Conservation (phyloP, 2,888 invertebrate species). For the Habroteleia sp. region DNA sequence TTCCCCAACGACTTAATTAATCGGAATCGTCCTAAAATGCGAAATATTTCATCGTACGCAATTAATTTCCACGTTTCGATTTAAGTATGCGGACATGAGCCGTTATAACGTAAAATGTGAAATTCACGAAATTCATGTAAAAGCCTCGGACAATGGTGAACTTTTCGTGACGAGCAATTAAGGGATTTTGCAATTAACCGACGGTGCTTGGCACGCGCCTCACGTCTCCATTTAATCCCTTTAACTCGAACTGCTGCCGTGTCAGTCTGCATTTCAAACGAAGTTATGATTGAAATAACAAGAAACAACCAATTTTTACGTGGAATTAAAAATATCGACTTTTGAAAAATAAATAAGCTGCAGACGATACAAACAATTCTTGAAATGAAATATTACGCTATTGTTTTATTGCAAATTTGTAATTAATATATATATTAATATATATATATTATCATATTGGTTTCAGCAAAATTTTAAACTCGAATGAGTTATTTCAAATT, state of each 20-base stretch:
- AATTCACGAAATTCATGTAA: constrained; percentile 49
- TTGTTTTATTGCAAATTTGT: too few relatives aligned
- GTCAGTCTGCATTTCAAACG: constrained; percentile 80
- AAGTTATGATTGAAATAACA: constrained; percentile 72
- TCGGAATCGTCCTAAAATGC: constrained; percentile 35
- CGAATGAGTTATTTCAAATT: too few relatives aligned
- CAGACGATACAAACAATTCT: too few relatives aligned
- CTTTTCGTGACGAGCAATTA: constrained; percentile 74
- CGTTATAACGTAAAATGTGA: constrained; percentile 44
- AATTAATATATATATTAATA: too few relatives aligned
- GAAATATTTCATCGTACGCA: constrained; percentile 40
- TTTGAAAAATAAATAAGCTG: too few relatives aligned
- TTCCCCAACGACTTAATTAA: constrained; percentile 44
- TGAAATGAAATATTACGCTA: too few relatives aligned
- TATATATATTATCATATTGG: too few relatives aligned
- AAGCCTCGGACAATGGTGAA: constrained; percentile 51
- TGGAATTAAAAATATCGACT: too few relatives aligned
- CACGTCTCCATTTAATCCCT: constrained; percentile 79
- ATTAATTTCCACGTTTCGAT: constrained; percentile 55
- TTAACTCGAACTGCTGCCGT: constrained; percentile 74
- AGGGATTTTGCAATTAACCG: constrained; percentile 75
- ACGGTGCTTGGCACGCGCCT: constrained; percentile 72
- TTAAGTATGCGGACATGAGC: constrained; percentile 27
- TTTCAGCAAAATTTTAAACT: too few relatives aligned
- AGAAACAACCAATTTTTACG: constrained; percentile 44